phyloP scores from a whole-genome alignment of 1,140 invertebrate genomes.

The Samia ricini region DNA sequence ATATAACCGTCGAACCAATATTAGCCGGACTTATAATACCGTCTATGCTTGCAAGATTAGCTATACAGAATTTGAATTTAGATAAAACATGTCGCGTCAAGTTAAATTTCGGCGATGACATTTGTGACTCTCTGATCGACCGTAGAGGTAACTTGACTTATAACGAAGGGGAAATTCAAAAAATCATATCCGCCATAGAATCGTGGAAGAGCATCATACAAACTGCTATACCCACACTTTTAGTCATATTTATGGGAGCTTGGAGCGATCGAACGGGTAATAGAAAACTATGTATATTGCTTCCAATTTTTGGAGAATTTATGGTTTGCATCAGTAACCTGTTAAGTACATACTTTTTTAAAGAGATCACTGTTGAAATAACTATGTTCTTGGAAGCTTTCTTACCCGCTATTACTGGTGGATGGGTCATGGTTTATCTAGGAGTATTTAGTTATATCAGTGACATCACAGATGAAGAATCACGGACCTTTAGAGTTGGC shows the following conservation, averaged over 20 bases:
- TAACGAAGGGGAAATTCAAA: constrained; percentile 76
- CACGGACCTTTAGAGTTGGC: constrained; percentile 77
- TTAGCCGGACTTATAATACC: constrained; percentile 76
- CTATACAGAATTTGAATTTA: constrained; percentile 79
- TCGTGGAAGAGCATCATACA: constrained; percentile 78
- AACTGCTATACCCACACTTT: constrained; percentile 76
- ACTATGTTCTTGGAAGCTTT: constrained; percentile 77
- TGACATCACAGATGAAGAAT: constrained; percentile 77
- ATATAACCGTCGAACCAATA: constrained; percentile 78
- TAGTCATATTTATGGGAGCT: constrained; percentile 80
- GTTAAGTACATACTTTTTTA: constrained; percentile 75
- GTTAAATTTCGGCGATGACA: constrained; percentile 64
- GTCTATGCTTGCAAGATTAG: constrained; percentile 72
- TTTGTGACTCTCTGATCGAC: constrained; percentile 76
- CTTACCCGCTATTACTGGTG: constrained; percentile 77
- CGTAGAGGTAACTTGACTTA: constrained; percentile 62
- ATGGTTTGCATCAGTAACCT: constrained; percentile 71
- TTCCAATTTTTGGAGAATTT: constrained; percentile 78
- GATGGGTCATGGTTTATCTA: constrained; percentile 77
- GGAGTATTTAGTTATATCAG: constrained; percentile 80
- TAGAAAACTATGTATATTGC: constrained; percentile 79
- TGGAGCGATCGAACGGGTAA: constrained; percentile 80
- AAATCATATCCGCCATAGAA: constrained; percentile 75
- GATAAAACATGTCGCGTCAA: constrained; percentile 81
- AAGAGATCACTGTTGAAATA: constrained; percentile 74